Evolutionary conservation across 2,797 vertebrate species (phyloP).

Genomic region (Carapus acus): DNA sequence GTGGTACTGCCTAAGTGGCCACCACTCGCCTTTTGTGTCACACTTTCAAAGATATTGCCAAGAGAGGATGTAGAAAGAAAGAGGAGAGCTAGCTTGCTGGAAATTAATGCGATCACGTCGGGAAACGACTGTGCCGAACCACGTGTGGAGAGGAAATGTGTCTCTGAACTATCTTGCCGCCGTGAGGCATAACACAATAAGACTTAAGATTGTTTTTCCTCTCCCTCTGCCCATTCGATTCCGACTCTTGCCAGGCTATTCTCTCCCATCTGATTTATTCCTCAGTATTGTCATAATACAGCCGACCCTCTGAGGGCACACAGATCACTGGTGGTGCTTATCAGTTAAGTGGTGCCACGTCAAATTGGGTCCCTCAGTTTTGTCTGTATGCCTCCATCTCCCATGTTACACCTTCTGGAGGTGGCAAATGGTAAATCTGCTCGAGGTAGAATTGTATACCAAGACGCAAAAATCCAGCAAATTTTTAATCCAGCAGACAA

Average conservation of each 20-base stretch:
- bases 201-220: slow-evolving; percentile 59
- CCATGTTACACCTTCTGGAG: slow-evolving; percentile 51
- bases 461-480: too few relatives aligned
- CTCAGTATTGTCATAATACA: slow-evolving; percentile 70
- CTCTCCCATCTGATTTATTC: slow-evolving; percentile 67
- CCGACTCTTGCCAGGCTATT: slow-evolving; percentile 56
- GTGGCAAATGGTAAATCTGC: slow-evolving; percentile 50
- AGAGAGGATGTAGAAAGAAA: slow-evolving; percentile 23
- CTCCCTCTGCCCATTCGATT: slow-evolving; percentile 65
- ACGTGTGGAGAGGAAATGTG: slow-evolving; percentile 51
- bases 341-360: slow-evolving; percentile 66
- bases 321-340: slow-evolving; percentile 65
- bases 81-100: slow-evolving; percentile 27
- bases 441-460: slow-evolving; percentile 43
- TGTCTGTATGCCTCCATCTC: slow-evolving; percentile 62
- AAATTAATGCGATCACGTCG: slow-evolving; percentile 55
- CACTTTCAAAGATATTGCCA: slow-evolving; percentile 43
- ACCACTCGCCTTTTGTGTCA: slow-evolving; percentile 46
- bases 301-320: slow-evolving; percentile 69
- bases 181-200: slow-evolving; percentile 64
- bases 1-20: slow-evolving; percentile 17
- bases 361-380: slow-evolving; percentile 70
- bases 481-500: too few relatives aligned
- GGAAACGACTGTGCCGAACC: slow-evolving; percentile 44
- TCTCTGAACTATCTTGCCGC: slow-evolving; percentile 47